Percentiles rank a stretch among this genome's conserved stretches.
Conservation (phyloP, 1,140 invertebrate genomes). For the Panagrolaimus sp. region DNA sequence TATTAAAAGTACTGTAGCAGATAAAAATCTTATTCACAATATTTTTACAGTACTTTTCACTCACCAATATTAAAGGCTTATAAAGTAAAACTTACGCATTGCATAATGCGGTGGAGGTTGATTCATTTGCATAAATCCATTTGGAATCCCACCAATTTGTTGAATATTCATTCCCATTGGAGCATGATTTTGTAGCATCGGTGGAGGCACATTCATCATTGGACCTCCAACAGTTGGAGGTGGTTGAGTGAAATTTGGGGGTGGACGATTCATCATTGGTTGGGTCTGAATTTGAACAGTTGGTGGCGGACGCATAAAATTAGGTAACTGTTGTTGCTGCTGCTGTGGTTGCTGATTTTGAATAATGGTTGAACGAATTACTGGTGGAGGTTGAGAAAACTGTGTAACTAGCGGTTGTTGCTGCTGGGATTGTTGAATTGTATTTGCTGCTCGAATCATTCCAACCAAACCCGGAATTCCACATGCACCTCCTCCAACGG, state of each 20-base stretch:
- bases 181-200: slow-evolving; percentile 11
- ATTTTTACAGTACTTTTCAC: background rate
- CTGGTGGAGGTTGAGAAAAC: background rate
- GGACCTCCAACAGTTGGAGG: slow-evolving; percentile 16
- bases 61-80: background rate
- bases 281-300: slow-evolving; percentile 14
- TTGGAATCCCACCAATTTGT: background rate
- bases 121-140: background rate
- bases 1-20: slow-evolving; percentile 44
- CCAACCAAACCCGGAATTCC: slow-evolving; percentile 14
- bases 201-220: slow-evolving; percentile 21
- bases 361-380: slow-evolving; percentile 1
- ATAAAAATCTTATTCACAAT: background rate
- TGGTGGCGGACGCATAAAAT: slow-evolving; percentile 4
- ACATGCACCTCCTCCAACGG: slow-evolving; percentile 27
- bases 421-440: background rate
- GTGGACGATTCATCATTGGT: slow-evolving; percentile 42
- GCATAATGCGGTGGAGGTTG: slow-evolving; percentile 32
- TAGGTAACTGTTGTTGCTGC: background rate
- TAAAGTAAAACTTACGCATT: slow-evolving; percentile 17
- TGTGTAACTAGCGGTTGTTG: background rate
- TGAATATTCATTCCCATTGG: slow-evolving; percentile 9
- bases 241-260: slow-evolving; percentile 22
- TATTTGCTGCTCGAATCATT: slow-evolving; percentile 22
- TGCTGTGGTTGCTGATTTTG: background rate